Evolutionary conservation across 2,113 vertebrate genomes (phyloP), one percentile per base, ranked within the genome.

Genomic region (Mirza zaza): DNA sequence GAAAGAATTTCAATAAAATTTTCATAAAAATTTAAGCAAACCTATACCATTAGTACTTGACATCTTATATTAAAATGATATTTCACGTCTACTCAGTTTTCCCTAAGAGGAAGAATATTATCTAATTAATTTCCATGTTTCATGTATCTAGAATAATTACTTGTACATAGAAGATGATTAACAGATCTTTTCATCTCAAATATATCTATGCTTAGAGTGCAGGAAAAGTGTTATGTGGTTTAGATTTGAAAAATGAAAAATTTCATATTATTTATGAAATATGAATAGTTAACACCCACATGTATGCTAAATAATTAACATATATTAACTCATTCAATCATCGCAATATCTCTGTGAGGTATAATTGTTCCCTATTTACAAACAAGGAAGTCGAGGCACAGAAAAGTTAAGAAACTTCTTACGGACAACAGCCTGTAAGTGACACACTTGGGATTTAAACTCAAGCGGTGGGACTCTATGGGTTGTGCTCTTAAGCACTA

Each of bases 51-150:
- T 85, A 88, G 4, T 42, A 76, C 1, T 65, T 75, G 52, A 80
- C 63, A 80, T 79, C 39, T 34, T 57, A 8, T 70, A 63, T 48
- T 87, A 87, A 50, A 93, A 70, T 8, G 45, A 57, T 96, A n/a
- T 59, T 83, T 87, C 27, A 77, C 27, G 27, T 84, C 25, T 85
- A 50, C 32, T 8, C 8, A 75, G 3, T 59, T 75, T 80, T 50
- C 3, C 34, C 20, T 23, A 52, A 84, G 23, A 77, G 34, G 90
- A 90, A 76, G 11, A 55, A 50, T 90, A 59, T 84, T 48, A 76
- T 87, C 50, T 83, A 57, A 39, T 80, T 59, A 65, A 81, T 83
- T 77, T 96, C 90, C 4, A 14, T 48, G 87, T 76, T 90, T 76
- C 45, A n/a, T 23, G 8, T 81, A 77, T 50, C 20, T 71, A 34